Evolutionary conservation across 1,140 invertebrate species (phyloP).

Genomic region (Panagrolaimus sp.): DNA sequence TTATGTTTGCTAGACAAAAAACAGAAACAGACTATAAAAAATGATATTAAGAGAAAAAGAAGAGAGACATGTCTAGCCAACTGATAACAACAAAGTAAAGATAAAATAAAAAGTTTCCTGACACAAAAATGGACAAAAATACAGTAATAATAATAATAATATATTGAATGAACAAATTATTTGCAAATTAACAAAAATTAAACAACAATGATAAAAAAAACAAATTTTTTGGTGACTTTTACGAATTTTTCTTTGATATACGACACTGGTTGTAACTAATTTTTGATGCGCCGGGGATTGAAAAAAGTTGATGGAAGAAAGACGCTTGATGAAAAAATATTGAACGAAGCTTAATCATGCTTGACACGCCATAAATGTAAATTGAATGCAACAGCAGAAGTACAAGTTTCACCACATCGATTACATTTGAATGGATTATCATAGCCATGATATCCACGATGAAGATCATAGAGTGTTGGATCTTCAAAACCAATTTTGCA

Average conservation of each 20-base stretch:
- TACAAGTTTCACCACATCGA: slow-evolving; percentile 76
- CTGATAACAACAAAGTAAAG: no score
- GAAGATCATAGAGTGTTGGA: slow-evolving; percentile 81
- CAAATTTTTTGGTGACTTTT: slow-evolving; percentile 1
- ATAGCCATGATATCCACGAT: slow-evolving; percentile 89
- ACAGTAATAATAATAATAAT: no score
- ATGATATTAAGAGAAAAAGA: background rate
- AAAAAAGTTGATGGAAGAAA: no score
- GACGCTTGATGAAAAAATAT: background rate
- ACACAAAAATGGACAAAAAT: no score
- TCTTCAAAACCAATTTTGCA: slow-evolving; percentile 85
- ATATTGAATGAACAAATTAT: background rate
- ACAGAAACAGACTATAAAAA: no score
- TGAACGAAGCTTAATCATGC: slow-evolving; percentile 62
- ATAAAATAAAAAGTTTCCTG: no score
- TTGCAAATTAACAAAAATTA: background rate
- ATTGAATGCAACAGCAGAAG: slow-evolving; percentile 80
- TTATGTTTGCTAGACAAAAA: background rate
- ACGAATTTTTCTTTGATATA: background rate
- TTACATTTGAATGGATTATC: slow-evolving; percentile 86
- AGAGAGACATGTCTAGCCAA: no score
- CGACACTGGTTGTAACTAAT: background rate
- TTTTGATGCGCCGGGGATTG: background rate
- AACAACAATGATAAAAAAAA: no score
- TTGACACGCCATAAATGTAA: slow-evolving; percentile 78